A percentile compares a stretch with the other conserved stretches of the same genome.
Conservation (phyloP, 2,888 invertebrate genomes). For the Herminia tarsipennalis region DNA sequence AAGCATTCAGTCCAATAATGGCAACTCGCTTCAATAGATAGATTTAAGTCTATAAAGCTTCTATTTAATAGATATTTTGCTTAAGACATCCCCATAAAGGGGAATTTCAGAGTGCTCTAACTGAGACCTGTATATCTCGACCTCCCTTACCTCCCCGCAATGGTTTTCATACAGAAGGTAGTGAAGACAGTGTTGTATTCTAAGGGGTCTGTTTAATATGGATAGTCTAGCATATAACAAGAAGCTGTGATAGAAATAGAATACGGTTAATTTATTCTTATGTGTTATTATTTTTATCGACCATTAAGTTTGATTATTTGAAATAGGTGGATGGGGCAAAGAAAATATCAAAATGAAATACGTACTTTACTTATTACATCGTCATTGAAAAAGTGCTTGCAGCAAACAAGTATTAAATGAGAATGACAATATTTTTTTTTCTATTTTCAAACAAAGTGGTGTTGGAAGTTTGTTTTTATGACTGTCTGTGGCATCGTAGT, state of each 20-base stretch:
- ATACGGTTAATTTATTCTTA: not conserved
- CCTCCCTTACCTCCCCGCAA: not conserved
- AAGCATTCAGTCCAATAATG: constrained; percentile 7
- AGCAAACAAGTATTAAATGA: too few species aligned
- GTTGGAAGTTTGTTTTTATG: too few species aligned
- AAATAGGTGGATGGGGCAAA: too few species aligned
- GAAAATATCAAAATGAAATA: too few species aligned
- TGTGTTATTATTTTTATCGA: not conserved
- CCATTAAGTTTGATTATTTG: not conserved
- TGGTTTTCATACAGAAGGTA: not conserved
- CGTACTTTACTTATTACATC: too few species aligned
- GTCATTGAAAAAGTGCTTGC: too few species aligned
- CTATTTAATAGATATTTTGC: constrained; percentile 21
- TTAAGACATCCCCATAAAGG: constrained; percentile 15
- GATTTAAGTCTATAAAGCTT: constrained; percentile 17
- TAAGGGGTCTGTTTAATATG: constrained; percentile 3
- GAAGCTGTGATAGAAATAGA: constrained; percentile 5
- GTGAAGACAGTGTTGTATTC: not conserved
- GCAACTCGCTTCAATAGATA: constrained; percentile 10
- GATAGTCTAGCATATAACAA: constrained; percentile 4
- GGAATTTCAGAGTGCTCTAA: constrained; percentile 13
- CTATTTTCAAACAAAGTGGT: too few species aligned
- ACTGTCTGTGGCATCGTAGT: too few species aligned
- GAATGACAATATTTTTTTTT: too few species aligned
- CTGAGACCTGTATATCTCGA: constrained; percentile 1